A percentile compares a stretch with the other conserved stretches of the same genome.
Evolutionary conservation across 92 coral and sea anemone species (phyloP).

Genomic region (Palythoa caribaeorum): DNA sequence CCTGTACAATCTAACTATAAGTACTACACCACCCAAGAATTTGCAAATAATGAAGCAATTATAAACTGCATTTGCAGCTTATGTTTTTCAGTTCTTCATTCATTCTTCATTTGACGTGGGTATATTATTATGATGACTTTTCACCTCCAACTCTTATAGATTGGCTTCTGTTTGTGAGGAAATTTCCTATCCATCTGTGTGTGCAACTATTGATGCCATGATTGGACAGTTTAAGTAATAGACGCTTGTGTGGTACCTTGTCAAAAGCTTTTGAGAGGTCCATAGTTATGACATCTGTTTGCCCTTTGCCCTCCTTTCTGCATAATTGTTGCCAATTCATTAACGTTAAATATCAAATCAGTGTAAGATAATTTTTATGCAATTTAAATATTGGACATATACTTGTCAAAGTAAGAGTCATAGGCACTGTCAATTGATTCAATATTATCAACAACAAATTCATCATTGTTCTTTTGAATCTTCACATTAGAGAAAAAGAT

Average conservation of each 20-base stretch:
- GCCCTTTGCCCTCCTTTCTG: too few species aligned
- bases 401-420: background rate
- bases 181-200: background rate
- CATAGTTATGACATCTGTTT: too few species aligned
- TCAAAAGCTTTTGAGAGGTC: background rate
- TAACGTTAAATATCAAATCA: background rate
- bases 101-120: too few species aligned
- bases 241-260: background rate
- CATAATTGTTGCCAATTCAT: too few species aligned
- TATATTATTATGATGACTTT: background rate
- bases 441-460: background rate
- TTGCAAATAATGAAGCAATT: constrained; percentile 54
- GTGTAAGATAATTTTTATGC: background rate
- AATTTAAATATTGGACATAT: background rate
- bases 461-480: background rate
- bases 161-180: background rate
- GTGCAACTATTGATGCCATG: background rate
- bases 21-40: constrained; percentile 60
- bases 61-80: constrained; percentile 17
- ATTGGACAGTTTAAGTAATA: background rate
- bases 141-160: background rate
- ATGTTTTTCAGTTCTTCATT: background rate
- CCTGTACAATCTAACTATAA: constrained; percentile 25
- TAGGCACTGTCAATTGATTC: background rate
- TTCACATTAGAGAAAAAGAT: background rate